phyloP scores from a whole-genome alignment of 2,888 invertebrate species.

The Brenthis daphne region DNA sequence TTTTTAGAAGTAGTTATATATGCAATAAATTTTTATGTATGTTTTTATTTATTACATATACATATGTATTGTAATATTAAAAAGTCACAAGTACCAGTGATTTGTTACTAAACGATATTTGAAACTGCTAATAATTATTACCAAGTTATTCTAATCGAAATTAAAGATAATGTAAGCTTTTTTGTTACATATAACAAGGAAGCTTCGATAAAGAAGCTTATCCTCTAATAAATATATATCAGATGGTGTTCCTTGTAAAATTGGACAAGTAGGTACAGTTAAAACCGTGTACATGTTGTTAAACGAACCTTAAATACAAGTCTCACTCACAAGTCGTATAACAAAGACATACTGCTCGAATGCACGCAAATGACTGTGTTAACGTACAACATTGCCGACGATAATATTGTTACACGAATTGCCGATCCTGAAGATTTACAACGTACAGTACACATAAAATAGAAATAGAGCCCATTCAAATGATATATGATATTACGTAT shows the following conservation, averaged over 20 bases:
- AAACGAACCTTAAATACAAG: constrained; percentile 30
- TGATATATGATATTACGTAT: constrained; percentile 9
- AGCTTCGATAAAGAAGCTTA: not conserved
- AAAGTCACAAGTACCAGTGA: no score
- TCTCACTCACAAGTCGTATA: constrained; percentile 32
- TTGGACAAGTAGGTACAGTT: constrained; percentile 22
- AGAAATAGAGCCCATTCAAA: constrained; percentile 21
- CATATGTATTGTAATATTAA: no score
- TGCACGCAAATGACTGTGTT: constrained; percentile 37
- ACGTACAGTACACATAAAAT: constrained; percentile 24
- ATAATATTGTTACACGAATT: constrained; percentile 34
- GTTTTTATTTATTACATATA: no score
- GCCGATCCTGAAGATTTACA: constrained; percentile 34
- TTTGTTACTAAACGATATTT: no score
- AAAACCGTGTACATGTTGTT: constrained; percentile 12
- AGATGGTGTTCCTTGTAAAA: not conserved
- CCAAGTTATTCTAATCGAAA: no score
- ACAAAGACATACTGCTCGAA: constrained; percentile 34
- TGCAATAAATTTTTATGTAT: not conserved
- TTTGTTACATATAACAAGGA: no score
- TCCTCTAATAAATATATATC: constrained; percentile 19
- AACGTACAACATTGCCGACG: constrained; percentile 33
- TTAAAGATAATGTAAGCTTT: no score
- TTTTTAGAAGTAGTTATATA: no score
- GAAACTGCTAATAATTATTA: no score